Percentiles rank a stretch among this genome's conserved stretches.
These are phyloP conservation scores for Solen grandis DNA, from an alignment of 1,140 invertebrate species.

Conservation along the genomic window DNA sequence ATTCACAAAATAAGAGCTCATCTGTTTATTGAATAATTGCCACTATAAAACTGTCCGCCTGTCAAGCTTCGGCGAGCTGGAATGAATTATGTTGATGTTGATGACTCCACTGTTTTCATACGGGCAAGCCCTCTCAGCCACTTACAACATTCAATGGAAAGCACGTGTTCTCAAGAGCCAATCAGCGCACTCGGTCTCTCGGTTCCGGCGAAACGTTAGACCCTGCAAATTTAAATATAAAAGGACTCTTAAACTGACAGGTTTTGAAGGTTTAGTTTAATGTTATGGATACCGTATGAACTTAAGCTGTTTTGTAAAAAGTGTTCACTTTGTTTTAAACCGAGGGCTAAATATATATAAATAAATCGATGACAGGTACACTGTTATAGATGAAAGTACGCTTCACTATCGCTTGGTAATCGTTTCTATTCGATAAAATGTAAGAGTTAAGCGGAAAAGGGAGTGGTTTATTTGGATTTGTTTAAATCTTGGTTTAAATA, in stretches of 20 bases:
- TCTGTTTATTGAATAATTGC: conserved; percentile 65
- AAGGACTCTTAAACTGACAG: background rate
- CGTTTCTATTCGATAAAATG: too few relatives aligned
- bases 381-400: too few relatives aligned
- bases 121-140: conserved; percentile 38
- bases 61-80: conserved; percentile 65
- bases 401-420: too few relatives aligned
- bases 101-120: conserved; percentile 54
- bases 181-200: background rate
- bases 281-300: too few relatives aligned
- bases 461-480: too few relatives aligned
- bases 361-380: too few relatives aligned
- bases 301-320: too few relatives aligned
- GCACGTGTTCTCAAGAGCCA: conserved; percentile 44
- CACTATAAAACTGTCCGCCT: conserved; percentile 74
- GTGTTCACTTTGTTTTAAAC: too few relatives aligned
- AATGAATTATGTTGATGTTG: conserved; percentile 71
- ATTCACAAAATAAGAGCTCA: conserved; percentile 79
- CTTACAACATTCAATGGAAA: conserved; percentile 10
- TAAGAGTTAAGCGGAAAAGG: too few relatives aligned
- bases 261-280: background rate
- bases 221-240: conserved; percentile 49
- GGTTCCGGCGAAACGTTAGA: conserved; percentile 37
- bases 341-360: too few relatives aligned
- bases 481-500: too few relatives aligned